These are phyloP conservation scores for Tholera decimalis DNA, from an alignment of 2,888 invertebrate genomes.

Conservation along the genomic window DNA sequence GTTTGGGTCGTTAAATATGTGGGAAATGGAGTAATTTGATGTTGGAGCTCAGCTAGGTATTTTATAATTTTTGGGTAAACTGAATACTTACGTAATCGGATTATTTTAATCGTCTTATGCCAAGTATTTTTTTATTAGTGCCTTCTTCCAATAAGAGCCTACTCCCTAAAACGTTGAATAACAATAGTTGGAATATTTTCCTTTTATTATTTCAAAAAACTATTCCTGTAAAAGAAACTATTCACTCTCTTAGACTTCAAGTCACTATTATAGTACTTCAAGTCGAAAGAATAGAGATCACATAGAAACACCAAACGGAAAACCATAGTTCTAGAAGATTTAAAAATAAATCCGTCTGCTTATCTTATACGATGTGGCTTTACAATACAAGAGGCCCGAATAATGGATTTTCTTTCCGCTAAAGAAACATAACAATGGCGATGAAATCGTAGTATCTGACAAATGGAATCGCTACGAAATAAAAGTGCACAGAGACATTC, in stretches of 20 bases:
- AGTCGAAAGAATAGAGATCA: neutral
- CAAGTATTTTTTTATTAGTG: neutral
- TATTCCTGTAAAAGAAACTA: neutral
- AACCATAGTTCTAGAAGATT: slow-evolving; percentile 42
- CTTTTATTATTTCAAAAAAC: too few relatives aligned
- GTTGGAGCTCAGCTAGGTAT: slow-evolving; percentile 23
- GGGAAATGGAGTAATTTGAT: slow-evolving; percentile 34
- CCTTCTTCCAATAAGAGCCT: rapidly evolving
- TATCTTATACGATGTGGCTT: slow-evolving; percentile 55
- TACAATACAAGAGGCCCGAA: slow-evolving; percentile 64
- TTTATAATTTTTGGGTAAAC: slow-evolving; percentile 15
- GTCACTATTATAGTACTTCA: too few relatives aligned
- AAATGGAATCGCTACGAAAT: slow-evolving; percentile 77
- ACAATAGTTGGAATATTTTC: too few relatives aligned
- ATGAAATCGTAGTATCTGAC: slow-evolving; percentile 76
- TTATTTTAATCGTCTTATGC: neutral
- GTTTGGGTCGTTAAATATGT: slow-evolving; percentile 53
- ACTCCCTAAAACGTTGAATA: neutral
- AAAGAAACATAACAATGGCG: slow-evolving; percentile 76
- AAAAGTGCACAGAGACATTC: slow-evolving; percentile 68
- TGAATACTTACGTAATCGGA: neutral
- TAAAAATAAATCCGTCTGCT: slow-evolving; percentile 57
- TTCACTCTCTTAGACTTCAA: neutral
- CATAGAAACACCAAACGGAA: neutral
- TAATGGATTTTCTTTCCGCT: slow-evolving; percentile 59